Percentiles rank a stretch among this genome's conserved stretches.
These are phyloP conservation scores for Lepidothrix coronata DNA, from an alignment of 2,113 vertebrate genomes.

Conservation along the genomic window DNA sequence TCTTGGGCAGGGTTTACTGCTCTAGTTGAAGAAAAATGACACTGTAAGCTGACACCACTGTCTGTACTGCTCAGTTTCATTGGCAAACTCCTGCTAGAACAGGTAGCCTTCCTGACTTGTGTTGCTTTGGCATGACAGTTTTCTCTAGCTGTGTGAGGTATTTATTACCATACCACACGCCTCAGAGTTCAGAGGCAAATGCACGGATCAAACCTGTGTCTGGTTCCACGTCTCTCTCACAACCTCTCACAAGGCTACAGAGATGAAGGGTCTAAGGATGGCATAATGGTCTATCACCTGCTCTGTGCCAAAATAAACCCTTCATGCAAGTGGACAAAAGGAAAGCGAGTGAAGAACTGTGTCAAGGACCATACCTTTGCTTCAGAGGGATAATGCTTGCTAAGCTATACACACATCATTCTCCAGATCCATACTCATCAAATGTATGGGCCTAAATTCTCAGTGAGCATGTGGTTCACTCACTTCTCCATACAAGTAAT, in stretches of 20 bases:
- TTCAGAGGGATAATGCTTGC: neutral
- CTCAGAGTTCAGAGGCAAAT: neutral
- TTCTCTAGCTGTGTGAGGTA: neutral
- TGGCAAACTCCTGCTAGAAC: neutral
- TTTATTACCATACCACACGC: neutral
- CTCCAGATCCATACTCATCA: neutral
- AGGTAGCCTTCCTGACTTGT: neutral
- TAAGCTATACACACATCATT: neutral
- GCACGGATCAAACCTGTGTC: neutral
- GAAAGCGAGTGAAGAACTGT: neutral
- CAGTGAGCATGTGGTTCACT: neutral
- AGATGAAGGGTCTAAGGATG: neutral
- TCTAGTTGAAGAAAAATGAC: neutral
- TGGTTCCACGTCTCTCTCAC: neutral
- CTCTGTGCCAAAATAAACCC: neutral
- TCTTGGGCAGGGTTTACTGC: neutral
- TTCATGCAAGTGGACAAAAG: neutral
- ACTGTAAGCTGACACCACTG: accelerated
- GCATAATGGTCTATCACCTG: neutral
- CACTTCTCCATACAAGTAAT: neutral
- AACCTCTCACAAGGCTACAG: neutral
- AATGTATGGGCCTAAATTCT: neutral
- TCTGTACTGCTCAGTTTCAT: neutral
- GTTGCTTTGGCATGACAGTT: neutral
- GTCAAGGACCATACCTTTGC: neutral